Conservation (phyloP, 2,888 invertebrate genomes). For the Leptinotarsa rubiginosa region DNA sequence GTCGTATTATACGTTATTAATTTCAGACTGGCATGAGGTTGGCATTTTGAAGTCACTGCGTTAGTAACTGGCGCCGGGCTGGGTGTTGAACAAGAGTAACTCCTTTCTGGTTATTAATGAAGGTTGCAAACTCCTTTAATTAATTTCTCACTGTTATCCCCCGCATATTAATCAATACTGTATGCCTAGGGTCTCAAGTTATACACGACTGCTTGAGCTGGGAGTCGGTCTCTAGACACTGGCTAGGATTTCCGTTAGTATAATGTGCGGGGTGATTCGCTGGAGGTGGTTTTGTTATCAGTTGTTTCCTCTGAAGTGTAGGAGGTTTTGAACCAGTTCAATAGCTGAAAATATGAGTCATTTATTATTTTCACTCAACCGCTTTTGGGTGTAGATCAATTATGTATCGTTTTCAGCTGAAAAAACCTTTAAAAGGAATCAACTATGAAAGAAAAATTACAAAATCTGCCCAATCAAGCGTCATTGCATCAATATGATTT, state of each 20-base stretch:
- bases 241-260: constrained; percentile 25
- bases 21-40: constrained; percentile 46
- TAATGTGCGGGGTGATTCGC: constrained; percentile 16
- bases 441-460: no score
- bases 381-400: no score
- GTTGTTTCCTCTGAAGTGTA: background rate
- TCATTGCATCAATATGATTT: no score
- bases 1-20: constrained; percentile 46
- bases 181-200: constrained; percentile 51
- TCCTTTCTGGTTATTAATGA: constrained; percentile 66
- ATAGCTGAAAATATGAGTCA: no score
- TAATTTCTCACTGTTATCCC: constrained; percentile 67
- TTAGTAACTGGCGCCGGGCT: constrained; percentile 44
- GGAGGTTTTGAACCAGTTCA: background rate
- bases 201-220: constrained; percentile 41
- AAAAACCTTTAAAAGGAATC: no score
- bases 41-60: constrained; percentile 44
- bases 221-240: constrained; percentile 32
- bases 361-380: no score
- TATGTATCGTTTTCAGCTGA: no score
- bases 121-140: constrained; percentile 67
- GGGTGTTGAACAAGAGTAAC: constrained; percentile 59
- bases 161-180: constrained; percentile 66
- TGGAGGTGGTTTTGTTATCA: background rate
- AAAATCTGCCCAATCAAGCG: no score